Evolutionary conservation across 2,888 invertebrate genomes (phyloP).

Genomic region (Anoplius nigerrimus): DNA sequence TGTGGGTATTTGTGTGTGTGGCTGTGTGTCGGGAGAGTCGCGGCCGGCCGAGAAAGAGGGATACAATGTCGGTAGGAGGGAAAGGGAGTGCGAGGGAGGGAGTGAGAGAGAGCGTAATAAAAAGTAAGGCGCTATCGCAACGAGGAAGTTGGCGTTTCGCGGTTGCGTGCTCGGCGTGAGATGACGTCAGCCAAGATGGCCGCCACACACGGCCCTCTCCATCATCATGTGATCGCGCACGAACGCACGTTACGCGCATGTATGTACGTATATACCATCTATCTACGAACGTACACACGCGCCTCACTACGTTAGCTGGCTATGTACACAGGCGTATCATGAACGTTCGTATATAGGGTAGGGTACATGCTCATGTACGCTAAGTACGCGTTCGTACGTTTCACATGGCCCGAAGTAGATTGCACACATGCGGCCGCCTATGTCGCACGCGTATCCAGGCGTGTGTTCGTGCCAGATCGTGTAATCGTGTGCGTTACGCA

Average conservation of each 20-base stretch:
- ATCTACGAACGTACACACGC: no score
- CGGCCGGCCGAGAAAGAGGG: background rate
- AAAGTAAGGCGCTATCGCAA: conserved; percentile 61
- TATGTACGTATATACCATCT: conserved; percentile 18
- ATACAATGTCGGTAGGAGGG: background rate
- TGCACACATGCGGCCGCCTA: no score
- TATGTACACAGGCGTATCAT: no score
- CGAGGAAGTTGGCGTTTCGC: conserved; percentile 60
- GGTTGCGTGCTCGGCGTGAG: conserved; percentile 58
- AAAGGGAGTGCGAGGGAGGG: conserved; percentile 20
- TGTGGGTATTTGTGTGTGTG: background rate
- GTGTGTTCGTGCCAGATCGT: no score
- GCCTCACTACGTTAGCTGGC: no score
- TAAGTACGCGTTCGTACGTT: no score
- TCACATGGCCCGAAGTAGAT: no score
- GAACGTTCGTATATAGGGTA: no score
- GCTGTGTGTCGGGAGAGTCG: background rate
- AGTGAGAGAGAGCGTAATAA: conserved; percentile 37
- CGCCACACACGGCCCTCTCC: conserved; percentile 43
- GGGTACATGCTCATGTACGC: no score
- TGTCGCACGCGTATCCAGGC: no score
- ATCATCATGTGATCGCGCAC: conserved; percentile 41
- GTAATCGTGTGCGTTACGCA: conserved; percentile 3
- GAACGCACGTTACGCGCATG: conserved; percentile 22
- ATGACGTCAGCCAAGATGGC: conserved; percentile 65